A percentile compares a stretch with the other conserved stretches of the same genome.
phyloP scores from a whole-genome alignment of 2,888 invertebrate genomes.

The Smittia sp. region DNA sequence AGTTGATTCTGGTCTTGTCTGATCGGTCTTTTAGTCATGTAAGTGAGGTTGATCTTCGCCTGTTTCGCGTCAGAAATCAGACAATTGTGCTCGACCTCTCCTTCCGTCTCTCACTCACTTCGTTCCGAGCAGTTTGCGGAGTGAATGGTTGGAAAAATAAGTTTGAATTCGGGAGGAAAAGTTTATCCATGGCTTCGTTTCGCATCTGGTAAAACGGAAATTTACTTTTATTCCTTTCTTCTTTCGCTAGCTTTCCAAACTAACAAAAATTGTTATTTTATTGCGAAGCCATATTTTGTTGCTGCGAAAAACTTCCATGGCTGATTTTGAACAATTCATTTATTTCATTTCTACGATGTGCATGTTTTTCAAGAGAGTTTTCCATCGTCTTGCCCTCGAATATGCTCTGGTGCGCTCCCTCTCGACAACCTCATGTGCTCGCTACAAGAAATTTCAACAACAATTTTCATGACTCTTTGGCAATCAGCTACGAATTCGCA shows the following conservation, averaged over 20 bases:
- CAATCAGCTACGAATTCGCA: slow-evolving; percentile 19
- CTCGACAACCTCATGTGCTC: slow-evolving; percentile 10
- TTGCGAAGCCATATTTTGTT: slow-evolving; percentile 29
- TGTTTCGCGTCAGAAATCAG: background rate
- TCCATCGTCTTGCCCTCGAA: background rate
- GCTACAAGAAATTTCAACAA: background rate
- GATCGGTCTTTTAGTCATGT: background rate
- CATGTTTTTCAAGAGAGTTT: background rate
- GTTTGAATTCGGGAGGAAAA: slow-evolving; percentile 17
- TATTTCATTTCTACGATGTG: slow-evolving; percentile 34
- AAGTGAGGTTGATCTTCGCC: background rate
- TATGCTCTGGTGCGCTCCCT: background rate
- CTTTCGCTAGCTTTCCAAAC: slow-evolving; percentile 9
- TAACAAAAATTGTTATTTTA: slow-evolving; percentile 32
- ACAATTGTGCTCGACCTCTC: background rate
- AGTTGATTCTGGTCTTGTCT: background rate
- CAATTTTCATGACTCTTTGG: slow-evolving; percentile 33
- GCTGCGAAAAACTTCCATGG: background rate
- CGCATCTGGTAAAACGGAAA: slow-evolving; percentile 25
- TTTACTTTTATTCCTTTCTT: slow-evolving; percentile 20
- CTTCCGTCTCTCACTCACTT: background rate
- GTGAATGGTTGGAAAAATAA: slow-evolving; percentile 28
- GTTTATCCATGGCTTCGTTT: background rate
- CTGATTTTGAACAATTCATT: slow-evolving; percentile 31
- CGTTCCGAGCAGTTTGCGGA: slow-evolving; percentile 27